Evolutionary conservation across 2,888 invertebrate species (phyloP), one percentile per base, ranked within the genome.

Genomic region (Eulithis prunata): DNA sequence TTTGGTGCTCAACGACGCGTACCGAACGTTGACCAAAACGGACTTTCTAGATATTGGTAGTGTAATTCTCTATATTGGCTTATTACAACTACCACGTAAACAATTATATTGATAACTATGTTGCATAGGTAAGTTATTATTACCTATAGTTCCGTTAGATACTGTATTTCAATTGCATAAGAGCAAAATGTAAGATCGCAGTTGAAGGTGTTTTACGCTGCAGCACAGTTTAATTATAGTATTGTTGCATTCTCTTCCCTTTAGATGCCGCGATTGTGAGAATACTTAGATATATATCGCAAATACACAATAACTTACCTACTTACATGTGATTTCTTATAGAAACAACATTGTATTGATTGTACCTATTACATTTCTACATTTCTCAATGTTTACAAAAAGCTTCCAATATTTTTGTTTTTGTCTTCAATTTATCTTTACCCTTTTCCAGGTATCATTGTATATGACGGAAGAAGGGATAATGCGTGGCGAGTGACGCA

Each of bases 401-500:
- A 41, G 41, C 41, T 41, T 8, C 8, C 8, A 41, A 11, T 41
- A 10, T 41, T 10, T 47, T 47, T n/a, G n/a, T n/a, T n/a, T 14
- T 3, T n/a, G 10, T 14, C 14, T 53, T 6, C 28, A n/a, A 10
- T 28, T 21, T 41, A 38, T 52, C 6, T 4, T 0, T 14, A 10
- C 21, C 3, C 3, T 49, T 1, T 54, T 28, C 12, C 80, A 94
- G 93, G 91, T 57, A 85, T 94, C 51, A 91, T 93, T 45, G 92
- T 94, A 7, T 96, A 96, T 79, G 97, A 97, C 76, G 96, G 95
- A 10, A 90, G 94, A 4, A 94, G 95, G 53, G 97, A 97, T 81
- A 94, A 95, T 70, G 96, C 97, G 41, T 97, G 97, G 97, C 94
- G 97, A 56, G 92, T 96, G 3, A 94, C 95, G 36, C 97, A 97